A percentile compares a stretch with the other conserved stretches of the same genome.
phyloP scores from a whole-genome alignment of 2,113 vertebrate genomes.

The Guaruba guarouba region DNA sequence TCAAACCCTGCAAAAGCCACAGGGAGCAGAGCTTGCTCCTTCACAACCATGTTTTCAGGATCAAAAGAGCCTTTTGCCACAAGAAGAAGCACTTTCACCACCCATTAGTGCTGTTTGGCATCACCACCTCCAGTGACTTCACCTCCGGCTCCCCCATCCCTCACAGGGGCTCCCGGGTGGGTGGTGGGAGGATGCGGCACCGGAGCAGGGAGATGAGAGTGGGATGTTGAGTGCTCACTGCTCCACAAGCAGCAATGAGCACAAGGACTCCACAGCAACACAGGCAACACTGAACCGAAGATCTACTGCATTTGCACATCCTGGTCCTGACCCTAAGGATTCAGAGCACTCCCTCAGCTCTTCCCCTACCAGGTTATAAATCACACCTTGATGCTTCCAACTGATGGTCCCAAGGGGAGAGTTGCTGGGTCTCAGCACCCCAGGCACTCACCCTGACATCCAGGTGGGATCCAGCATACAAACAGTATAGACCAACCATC shows the following conservation, averaged over 20 bases:
- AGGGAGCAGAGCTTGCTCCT: background rate
- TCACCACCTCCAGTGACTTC: background rate
- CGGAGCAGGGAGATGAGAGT: fast-evolving
- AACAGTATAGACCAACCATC: background rate
- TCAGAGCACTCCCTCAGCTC: background rate
- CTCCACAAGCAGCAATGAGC: fast-evolving
- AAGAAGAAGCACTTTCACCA: background rate
- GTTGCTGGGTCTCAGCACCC: background rate
- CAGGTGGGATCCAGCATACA: background rate
- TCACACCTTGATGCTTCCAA: fast-evolving
- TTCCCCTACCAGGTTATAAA: background rate
- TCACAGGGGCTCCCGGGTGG: background rate
- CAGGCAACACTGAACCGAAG: background rate
- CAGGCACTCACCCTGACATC: fast-evolving
- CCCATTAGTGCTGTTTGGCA: background rate
- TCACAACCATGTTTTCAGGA: background rate
- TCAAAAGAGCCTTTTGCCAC: background rate
- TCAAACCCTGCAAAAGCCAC: background rate
- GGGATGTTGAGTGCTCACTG: fast-evolving
- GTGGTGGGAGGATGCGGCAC: background rate
- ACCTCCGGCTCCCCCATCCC: background rate
- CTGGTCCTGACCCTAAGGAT: background rate
- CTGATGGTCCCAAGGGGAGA: background rate
- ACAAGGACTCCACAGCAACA: background rate
- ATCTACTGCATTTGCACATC: background rate